A percentile compares a stretch with the other conserved stretches of the same genome.
These are phyloP conservation scores for Murina feae DNA, from an alignment of 2,113 vertebrate genomes.

Conservation along the genomic window DNA sequence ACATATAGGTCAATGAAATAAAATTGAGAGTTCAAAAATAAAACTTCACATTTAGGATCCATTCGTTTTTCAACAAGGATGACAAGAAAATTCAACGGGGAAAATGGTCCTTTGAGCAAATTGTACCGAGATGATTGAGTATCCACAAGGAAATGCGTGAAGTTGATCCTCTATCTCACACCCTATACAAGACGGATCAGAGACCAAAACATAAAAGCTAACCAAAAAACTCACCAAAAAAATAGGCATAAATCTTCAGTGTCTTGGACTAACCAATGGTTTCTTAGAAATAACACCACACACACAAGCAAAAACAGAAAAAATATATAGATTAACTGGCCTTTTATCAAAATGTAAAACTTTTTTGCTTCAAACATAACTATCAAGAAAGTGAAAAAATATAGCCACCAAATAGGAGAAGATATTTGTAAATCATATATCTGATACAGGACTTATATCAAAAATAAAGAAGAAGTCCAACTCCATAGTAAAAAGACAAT, in stretches of 20 bases:
- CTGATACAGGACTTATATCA: not conserved
- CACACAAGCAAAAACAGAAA: not conserved
- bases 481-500: not conserved
- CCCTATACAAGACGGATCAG: not conserved
- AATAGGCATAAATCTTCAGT: not conserved
- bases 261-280: not conserved
- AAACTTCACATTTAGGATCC: not conserved
- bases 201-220: not conserved
- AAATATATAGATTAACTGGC: not conserved
- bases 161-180: not conserved
- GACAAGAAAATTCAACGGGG: not conserved
- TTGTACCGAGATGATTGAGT: not conserved
- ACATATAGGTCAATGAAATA: not conserved
- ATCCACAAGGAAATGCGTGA: not conserved
- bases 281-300: not conserved
- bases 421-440: not conserved
- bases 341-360: not conserved
- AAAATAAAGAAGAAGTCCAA: slow-evolving; percentile 20
- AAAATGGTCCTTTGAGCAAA: not conserved
- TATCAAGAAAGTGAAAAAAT: not conserved
- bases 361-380: not conserved
- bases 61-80: not conserved
- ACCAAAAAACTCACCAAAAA: not conserved
- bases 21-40: not conserved
- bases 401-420: not conserved